Evolutionary conservation across 2,888 invertebrate genomes (phyloP), one percentile per base, ranked within the genome.

Genomic region (Uropetala carovei): DNA sequence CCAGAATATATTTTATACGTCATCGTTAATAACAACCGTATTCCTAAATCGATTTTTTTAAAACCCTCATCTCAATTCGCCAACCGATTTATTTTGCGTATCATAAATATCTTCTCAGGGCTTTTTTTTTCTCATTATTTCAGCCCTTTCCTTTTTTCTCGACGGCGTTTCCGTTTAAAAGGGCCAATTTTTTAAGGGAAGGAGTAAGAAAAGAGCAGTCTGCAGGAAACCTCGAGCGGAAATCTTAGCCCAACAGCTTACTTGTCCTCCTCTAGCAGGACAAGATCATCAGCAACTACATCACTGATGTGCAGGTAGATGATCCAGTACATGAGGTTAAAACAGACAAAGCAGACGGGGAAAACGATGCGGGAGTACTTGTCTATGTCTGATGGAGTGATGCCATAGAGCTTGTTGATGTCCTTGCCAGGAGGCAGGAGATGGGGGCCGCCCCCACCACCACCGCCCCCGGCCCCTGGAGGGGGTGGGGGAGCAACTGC

Each of bases 291-390:
- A 95, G 98, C 98, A 94, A 98, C 98, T 94, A 98, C 98, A 96
- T 99, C 98, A 95, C 98, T 98, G 95, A 99, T 98, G 96, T 99
- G 98, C 94, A 99, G 96, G 95, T 99, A 99, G 95, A 99, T 98
- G 95, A 99, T 98, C 99, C 99, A 99, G 96, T 99, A 99, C 98
- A 99, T 98, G 94, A 99, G 97, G 96, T 99, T 99, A 97, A 99
- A 99, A 96, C 99, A 98, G 94, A 99, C 98, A 96, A 99, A 99
- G 96, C 99, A 98, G 94, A 99, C 98, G 92, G 99, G 99, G 95
- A 99, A 99, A 94, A 99, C 98, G 95, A 99, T 98, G 95, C 99
- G 97, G 93, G 99, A 99, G 95, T 99, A 99, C 96, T 99, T 99
- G 97, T 99, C 99, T 95, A 99, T 99, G 96, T 99, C 99, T 95